Evolutionary conservation across 2,113 vertebrate genomes (phyloP), one percentile per base, ranked within the genome.

Genomic region (Fulica atra): DNA sequence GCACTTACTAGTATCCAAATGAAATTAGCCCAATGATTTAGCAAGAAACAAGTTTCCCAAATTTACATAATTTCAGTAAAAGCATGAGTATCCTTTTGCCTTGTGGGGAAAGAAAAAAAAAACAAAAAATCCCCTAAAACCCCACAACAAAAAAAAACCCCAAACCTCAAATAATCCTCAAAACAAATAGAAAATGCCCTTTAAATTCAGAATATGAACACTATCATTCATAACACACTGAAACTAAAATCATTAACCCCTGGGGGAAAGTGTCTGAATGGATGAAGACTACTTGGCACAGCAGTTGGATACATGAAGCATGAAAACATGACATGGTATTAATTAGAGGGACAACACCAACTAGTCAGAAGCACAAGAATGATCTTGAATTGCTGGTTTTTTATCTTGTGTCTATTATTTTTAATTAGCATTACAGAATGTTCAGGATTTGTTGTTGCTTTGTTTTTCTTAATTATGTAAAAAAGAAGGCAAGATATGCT

Each of bases 341-440:
- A 97, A 98, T 97, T 98, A 96, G 94, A 97, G 73, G 95, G 96
- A 95, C 79, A 95, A 71, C 24, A 96, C 69, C 90, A 96, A 95
- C 72, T 92, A 89, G 89, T 96, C 70, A 92, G 78, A 88, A 97
- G 68, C 54, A 93, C 21, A 94, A 70, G 82, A 97, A 92, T 64
- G 78, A 44, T 93, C 73, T 95, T 97, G 77, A 97, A 94, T 65
- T 86, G 65, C 42, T 97, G 81, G 92, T 92, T 96, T 97, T 65
- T 88, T 96, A 80, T 80, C 88, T 94, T 95, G 60, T 81, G 63
- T 89, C 88, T 95, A 80, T 88, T 96, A 63, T 9, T 96, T 96
- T 94, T 88, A 96, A 96, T 95, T 96, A 97, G 71, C 23, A 79
- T 94, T 96, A 95, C 21, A 46, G 89, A 95, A 92, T 81, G 38